Conservation (phyloP, 2,113 vertebrate species). For the Hucho hucho region DNA sequence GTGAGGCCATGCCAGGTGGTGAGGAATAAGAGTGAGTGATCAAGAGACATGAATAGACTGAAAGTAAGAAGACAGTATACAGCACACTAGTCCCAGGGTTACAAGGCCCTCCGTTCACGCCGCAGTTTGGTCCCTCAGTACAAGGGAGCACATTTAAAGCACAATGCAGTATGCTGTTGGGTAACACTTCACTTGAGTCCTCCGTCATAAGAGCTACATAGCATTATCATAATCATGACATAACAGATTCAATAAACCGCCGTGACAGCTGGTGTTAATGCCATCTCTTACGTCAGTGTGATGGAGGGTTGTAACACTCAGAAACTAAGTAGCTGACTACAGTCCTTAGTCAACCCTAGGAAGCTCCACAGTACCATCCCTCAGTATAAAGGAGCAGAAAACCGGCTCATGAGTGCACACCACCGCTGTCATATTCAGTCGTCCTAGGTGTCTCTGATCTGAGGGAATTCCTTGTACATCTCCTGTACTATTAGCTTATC, state of each 20-base stretch:
- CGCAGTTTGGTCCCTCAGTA: slow-evolving; percentile 55
- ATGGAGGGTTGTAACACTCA: neutral
- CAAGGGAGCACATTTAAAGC: slow-evolving; percentile 46
- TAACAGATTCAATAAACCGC: too few species aligned
- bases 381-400: slow-evolving; percentile 49
- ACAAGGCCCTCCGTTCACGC: slow-evolving; percentile 43
- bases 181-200: too few species aligned
- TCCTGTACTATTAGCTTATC: slow-evolving; percentile 93
- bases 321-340: neutral
- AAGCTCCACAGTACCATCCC: slow-evolving; percentile 4
- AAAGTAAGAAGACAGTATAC: slow-evolving; percentile 15
- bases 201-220: too few species aligned
- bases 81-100: slow-evolving; percentile 22
- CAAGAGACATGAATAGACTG: neutral
- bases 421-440: slow-evolving; percentile 43
- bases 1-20: neutral
- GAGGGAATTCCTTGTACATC: slow-evolving; percentile 92
- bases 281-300: too few species aligned
- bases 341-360: neutral
- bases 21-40: slow-evolving; percentile 4
- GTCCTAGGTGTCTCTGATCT: slow-evolving; percentile 66
- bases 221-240: too few species aligned
- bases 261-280: too few species aligned
- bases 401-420: slow-evolving; percentile 24
- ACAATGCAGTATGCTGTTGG: slow-evolving; percentile 37